phyloP scores from a whole-genome alignment of 2,797 vertebrate species.

The Fundulus diaphanus region DNA sequence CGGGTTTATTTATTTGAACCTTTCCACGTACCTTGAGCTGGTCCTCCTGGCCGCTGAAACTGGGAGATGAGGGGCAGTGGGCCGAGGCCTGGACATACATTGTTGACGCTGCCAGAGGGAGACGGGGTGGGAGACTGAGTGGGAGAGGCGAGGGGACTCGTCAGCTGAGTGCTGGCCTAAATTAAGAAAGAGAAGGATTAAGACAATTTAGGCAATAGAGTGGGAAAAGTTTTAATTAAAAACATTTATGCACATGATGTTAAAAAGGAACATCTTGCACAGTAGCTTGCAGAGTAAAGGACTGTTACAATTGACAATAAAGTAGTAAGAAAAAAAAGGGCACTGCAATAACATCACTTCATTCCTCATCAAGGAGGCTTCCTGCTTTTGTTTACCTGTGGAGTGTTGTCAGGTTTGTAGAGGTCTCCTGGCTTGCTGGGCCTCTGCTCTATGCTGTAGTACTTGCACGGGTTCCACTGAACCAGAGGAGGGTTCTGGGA shows the following conservation, averaged over 20 bases:
- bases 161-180: constrained; percentile 91
- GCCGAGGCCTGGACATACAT: constrained; percentile 92
- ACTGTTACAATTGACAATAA: not conserved
- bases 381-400: constrained; percentile 81
- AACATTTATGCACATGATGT: not conserved
- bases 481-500: constrained; percentile 93
- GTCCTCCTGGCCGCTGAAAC: constrained; percentile 91
- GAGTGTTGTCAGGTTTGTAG: constrained; percentile 88
- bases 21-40: constrained; percentile 87
- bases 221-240: not conserved
- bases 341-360: not conserved
- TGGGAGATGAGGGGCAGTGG: constrained; percentile 93
- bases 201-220: not conserved
- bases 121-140: constrained; percentile 95
- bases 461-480: constrained; percentile 99
- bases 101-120: constrained; percentile 91
- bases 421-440: constrained; percentile 92
- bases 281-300: not conserved
- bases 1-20: not conserved
- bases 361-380: not conserved
- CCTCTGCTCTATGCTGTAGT: constrained; percentile 96
- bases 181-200: not conserved
- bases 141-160: constrained; percentile 92
- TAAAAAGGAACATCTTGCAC: not conserved
- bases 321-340: not conserved